Percentiles rank a stretch among this genome's conserved stretches.
Conservation (phyloP, 2,113 vertebrate species). For the Mormoops blainvillei region DNA sequence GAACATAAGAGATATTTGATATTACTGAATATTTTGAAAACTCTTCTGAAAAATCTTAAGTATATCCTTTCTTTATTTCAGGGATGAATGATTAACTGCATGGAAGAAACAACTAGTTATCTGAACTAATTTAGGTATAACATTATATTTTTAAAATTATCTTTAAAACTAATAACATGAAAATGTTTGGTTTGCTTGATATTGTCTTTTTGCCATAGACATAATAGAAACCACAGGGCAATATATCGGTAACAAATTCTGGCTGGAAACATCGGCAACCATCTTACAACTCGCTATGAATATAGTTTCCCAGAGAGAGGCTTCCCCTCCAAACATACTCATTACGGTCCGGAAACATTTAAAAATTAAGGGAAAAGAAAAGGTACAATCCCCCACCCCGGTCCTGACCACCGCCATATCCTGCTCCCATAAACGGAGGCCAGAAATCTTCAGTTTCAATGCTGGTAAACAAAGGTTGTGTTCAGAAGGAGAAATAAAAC, state of each 20-base stretch:
- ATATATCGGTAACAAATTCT: not conserved
- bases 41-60: not conserved
- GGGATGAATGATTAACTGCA: not conserved
- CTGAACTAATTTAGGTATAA: constrained; percentile 14
- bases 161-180: not conserved
- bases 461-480: not conserved
- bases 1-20: constrained; percentile 11
- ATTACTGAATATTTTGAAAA: not conserved
- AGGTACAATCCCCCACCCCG: not conserved
- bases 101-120: constrained; percentile 9
- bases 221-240: not conserved
- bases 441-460: not conserved
- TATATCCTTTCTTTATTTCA: not conserved
- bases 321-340: not conserved
- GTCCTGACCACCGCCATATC: not conserved
- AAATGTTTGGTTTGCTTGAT: not conserved
- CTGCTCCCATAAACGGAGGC: not conserved
- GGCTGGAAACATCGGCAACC: not conserved
- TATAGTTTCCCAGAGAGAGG: not conserved
- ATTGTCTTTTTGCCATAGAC: not conserved
- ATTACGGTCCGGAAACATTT: not conserved
- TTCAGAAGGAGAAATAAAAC: not conserved
- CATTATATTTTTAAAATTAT: not conserved
- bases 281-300: not conserved
- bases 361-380: not conserved